Conservation (phyloP, 2,888 invertebrate genomes). For the Onchidella celtica region DNA sequence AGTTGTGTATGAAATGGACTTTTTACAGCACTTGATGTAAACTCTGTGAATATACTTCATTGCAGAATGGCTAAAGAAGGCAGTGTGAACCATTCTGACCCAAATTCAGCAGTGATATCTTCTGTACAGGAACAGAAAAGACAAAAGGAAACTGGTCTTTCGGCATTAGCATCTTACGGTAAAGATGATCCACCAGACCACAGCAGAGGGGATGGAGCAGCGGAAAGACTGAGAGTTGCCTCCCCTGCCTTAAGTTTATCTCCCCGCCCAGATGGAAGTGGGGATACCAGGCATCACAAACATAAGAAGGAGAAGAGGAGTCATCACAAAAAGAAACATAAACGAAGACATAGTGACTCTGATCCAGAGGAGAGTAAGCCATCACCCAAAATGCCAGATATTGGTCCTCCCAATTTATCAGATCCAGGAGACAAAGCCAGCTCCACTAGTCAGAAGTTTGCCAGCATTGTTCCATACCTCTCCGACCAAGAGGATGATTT, state of each 20-base stretch:
- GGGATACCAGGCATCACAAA: slow-evolving; percentile 12
- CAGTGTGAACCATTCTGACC: no score
- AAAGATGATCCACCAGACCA: no score
- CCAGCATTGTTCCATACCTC: slow-evolving; percentile 40
- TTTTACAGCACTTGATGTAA: no score
- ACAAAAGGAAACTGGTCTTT: no score
- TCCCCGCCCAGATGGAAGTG: neutral
- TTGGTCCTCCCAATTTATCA: neutral
- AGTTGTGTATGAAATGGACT: no score
- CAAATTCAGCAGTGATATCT: no score
- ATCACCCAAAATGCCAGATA: neutral
- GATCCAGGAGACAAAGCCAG: neutral
- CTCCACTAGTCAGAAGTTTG: slow-evolving; percentile 10
- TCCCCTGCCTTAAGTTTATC: slow-evolving; percentile 19
- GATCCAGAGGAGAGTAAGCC: slow-evolving; percentile 13
- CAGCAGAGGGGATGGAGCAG: no score
- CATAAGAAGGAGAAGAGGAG: slow-evolving; percentile 44
- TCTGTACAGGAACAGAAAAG: no score
- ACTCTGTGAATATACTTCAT: no score
- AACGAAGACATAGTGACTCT: neutral
- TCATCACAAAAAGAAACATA: slow-evolving; percentile 50
- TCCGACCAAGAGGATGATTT: slow-evolving; percentile 40
- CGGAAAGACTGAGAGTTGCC: slow-evolving; percentile 6
- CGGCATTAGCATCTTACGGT: no score
- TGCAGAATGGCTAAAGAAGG: no score